phyloP scores from a whole-genome alignment of 2,113 vertebrate species.

The Archocentrus centrarchus region DNA sequence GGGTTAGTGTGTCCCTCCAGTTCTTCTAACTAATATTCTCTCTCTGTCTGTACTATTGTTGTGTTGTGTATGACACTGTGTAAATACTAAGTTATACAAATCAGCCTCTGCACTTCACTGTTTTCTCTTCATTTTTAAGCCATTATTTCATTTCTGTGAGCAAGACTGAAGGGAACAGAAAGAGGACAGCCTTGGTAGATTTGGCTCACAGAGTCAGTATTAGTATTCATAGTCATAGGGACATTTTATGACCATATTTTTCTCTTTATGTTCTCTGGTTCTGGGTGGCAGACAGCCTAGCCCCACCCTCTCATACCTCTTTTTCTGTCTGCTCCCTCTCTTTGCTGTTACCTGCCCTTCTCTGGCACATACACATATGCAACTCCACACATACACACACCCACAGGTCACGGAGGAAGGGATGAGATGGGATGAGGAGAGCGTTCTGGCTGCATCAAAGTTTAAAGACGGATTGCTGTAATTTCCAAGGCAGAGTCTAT shows the following conservation, averaged over 20 bases:
- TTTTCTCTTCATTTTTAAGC: conserved; percentile 44
- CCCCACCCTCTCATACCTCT: conserved; percentile 72
- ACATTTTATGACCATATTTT: conserved; percentile 77
- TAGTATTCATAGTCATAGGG: conserved; percentile 80
- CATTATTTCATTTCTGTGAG: conserved; percentile 44
- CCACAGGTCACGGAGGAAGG: conserved; percentile 56
- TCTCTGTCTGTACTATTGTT: not conserved
- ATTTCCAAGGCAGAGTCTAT: conserved; percentile 62
- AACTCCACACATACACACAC: conserved; percentile 21
- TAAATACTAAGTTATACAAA: conserved; percentile 25
- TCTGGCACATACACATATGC: conserved; percentile 54
- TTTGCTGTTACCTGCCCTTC: conserved; percentile 19
- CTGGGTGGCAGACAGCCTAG: conserved; percentile 73
- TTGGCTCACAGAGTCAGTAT: conserved; percentile 68
- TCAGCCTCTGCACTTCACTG: conserved; percentile 9
- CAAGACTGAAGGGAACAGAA: conserved; percentile 45
- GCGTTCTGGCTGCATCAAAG: conserved; percentile 67
- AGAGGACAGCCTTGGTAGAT: conserved; percentile 51
- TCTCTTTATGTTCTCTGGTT: conserved; percentile 78
- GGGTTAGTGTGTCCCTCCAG: not conserved
- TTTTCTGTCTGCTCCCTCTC: conserved; percentile 54
- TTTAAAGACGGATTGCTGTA: conserved; percentile 64
- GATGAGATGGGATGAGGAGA: conserved; percentile 62
- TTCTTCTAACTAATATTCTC: not conserved
- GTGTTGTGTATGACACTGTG: conserved; percentile 4